Evolutionary conservation across 2,888 invertebrate genomes (phyloP).

Genomic region (Gandaritis pyraliata): DNA sequence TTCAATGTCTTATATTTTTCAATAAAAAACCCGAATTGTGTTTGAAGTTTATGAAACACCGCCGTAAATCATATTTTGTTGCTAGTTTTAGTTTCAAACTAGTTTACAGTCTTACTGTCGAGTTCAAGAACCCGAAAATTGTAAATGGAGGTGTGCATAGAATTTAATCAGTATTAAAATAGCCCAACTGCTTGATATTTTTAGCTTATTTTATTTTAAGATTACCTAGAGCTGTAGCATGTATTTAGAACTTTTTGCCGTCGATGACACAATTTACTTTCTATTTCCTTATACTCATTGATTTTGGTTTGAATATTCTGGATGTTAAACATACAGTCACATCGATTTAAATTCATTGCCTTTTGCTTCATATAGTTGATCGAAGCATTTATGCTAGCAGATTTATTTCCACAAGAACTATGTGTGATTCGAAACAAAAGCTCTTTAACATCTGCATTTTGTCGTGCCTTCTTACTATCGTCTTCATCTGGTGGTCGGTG

Average conservation of each 20-base stretch:
- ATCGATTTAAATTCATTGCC: no score
- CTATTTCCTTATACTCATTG: no score
- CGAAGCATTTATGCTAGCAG: no score
- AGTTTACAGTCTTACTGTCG: constrained; percentile 2
- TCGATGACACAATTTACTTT: no score
- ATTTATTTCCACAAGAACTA: background rate
- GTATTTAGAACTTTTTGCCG: no score
- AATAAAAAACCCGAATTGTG: background rate
- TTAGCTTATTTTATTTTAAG: no score
- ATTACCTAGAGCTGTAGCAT: no score
- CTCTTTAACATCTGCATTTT: constrained; percentile 11
- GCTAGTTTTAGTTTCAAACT: constrained; percentile 13
- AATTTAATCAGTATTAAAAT: background rate
- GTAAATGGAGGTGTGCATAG: background rate
- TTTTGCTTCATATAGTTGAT: no score
- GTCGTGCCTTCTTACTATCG: constrained; percentile 13
- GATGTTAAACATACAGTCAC: no score
- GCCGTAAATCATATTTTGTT: constrained; percentile 11
- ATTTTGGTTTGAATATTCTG: no score
- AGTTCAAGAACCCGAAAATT: constrained; percentile 9
- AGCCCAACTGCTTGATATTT: no score
- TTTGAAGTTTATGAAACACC: constrained; percentile 12
- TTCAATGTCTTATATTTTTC: constrained; percentile 2
- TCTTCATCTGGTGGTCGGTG: constrained; percentile 24
- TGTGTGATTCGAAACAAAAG: constrained; percentile 7